phyloP scores from a whole-genome alignment of 2,797 vertebrate genomes.

The Falco naumanni region DNA sequence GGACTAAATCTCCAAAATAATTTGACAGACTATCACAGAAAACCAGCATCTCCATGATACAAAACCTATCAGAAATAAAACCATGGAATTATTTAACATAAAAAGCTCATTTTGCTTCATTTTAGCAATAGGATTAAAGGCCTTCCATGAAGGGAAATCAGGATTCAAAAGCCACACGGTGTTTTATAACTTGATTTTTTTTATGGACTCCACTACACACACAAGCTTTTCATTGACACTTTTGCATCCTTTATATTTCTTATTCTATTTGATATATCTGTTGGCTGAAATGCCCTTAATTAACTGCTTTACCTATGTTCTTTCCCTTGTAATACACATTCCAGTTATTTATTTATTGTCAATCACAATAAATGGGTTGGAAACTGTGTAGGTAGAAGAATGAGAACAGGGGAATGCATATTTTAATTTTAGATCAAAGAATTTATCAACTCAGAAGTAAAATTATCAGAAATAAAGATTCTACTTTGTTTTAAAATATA shows the following conservation, averaged over 20 bases:
- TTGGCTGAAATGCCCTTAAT: neutral
- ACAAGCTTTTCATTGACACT: neutral
- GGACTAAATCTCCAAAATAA: neutral
- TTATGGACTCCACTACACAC: neutral
- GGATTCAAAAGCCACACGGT: neutral
- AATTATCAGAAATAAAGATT: constrained; percentile 25
- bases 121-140: neutral
- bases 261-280: neutral
- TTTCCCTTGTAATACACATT: constrained; percentile 6
- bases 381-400: constrained; percentile 11
- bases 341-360: constrained; percentile 23
- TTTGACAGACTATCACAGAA: neutral
- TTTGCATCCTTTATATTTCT: neutral
- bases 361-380: neutral
- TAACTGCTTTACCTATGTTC: constrained; percentile 3
- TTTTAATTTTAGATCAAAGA: constrained; percentile 12
- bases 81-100: neutral
- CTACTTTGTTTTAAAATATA: neutral
- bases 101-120: neutral
- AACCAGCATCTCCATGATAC: neutral
- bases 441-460: constrained; percentile 51
- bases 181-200: neutral
- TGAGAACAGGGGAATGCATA: neutral
- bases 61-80: neutral
- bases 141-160: neutral